Evolutionary conservation across 1,140 invertebrate species (phyloP), one percentile per base, ranked within the genome.

Genomic region (Bicyclus anynana): DNA sequence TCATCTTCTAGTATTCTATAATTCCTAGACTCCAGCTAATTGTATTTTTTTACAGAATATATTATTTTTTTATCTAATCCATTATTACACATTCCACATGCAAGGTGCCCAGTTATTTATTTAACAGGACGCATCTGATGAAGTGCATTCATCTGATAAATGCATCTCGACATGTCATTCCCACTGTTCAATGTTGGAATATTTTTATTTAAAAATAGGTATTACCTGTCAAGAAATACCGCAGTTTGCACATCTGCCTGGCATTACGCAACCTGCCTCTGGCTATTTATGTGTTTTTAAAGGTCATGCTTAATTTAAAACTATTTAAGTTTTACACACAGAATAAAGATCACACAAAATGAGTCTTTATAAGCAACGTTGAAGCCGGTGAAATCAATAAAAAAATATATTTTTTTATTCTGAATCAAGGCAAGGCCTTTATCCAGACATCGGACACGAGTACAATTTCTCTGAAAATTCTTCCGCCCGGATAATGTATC

Each of bases 81-180:
- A 40, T 17, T 40, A 40, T 2, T 5, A 40, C 13, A 14, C 16
- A 40, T 40, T 40, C 37, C 13, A 2, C 5, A 40, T 40, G 37
- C 37, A 40, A 33, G 37, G 37, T 40, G 37, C 17, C 16, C 7
- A 7, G 16, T 40, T 40, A 16, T 16, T 40, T 14, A 40, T 40
- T 40, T 5, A 40, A 40, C 13, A 40, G 37, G 37, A 40, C 16
- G 37, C 37, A 40, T n/a, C n/a, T n/a, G n/a, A n/a, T n/a, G n/a
- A n/a, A n/a, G 17, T 40, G 37, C 37, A 40, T 40, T 40, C 37
- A 17, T 17, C 37, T 40, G 37, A 40, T 40, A 40, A 40, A 40
- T 40, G 37, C 17, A 23, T 40, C 13, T 1, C 1, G 29, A 33
- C 9, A 33, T 33, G 29, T 33, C n/a, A 33, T 33, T 33, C 16